These are phyloP conservation scores for Papilio demoleus DNA, from an alignment of 2,888 invertebrate species.

Conservation along the genomic window DNA sequence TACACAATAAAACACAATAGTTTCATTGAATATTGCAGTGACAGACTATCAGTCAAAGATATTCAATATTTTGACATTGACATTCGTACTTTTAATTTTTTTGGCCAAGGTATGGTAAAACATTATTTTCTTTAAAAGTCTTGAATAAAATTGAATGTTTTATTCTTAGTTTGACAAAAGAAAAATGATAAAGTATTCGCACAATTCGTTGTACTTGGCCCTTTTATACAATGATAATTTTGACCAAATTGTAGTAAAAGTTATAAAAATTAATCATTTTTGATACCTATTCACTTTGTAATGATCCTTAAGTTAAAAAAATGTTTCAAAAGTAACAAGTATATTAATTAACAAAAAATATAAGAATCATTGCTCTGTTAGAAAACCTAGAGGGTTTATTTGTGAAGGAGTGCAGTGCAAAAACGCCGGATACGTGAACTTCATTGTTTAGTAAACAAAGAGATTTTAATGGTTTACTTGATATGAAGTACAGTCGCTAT, in stretches of 20 bases:
- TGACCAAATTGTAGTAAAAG: not conserved
- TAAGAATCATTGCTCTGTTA: not conserved
- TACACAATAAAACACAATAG: slow-evolving; percentile 10
- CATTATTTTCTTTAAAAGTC: not conserved
- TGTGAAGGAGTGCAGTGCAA: slow-evolving; percentile 17
- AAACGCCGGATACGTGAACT: slow-evolving; percentile 42
- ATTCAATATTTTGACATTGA: not conserved
- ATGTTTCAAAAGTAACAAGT: not conserved
- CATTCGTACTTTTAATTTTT: not conserved
- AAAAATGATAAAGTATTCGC: not conserved
- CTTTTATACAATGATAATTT: not conserved
- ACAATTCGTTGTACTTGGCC: not conserved
- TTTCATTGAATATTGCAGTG: not conserved
- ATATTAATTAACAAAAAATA: not conserved
- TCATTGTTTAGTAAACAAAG: slow-evolving; percentile 43
- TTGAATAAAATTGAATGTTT: not conserved
- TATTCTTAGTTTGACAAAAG: not conserved
- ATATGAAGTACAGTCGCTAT: slow-evolving; percentile 39
- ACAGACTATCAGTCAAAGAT: not conserved
- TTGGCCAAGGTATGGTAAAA: not conserved
- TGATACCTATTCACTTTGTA: slow-evolving; percentile 5
- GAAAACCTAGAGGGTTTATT: slow-evolving; percentile 27
- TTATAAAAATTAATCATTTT: not conserved
- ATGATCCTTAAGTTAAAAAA: not conserved
- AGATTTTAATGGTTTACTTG: slow-evolving; percentile 34